These are phyloP conservation scores for Tamias sibiricus DNA, from an alignment of 2,113 vertebrate genomes.

Conservation along the genomic window DNA sequence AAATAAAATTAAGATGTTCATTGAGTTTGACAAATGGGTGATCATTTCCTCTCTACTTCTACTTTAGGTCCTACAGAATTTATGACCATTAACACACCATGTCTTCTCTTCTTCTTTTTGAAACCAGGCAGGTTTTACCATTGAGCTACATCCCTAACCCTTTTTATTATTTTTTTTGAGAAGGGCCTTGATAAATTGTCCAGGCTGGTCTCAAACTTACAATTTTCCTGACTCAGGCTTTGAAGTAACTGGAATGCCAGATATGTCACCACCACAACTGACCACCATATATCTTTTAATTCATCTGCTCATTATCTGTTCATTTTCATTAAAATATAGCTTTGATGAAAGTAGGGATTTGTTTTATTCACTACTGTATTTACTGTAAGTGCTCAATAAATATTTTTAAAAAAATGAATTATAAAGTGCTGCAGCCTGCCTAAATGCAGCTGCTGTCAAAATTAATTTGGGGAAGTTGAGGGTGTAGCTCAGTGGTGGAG, in stretches of 20 bases:
- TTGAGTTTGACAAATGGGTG: not conserved
- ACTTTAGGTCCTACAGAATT: not conserved
- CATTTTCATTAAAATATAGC: not conserved
- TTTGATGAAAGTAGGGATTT: not conserved
- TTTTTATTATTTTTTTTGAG: too few relatives aligned
- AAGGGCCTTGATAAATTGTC: too few relatives aligned
- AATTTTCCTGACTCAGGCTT: too few relatives aligned
- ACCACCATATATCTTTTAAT: not conserved
- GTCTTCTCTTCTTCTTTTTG: too few relatives aligned
- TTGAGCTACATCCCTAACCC: too few relatives aligned
- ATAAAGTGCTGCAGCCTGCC: not conserved
- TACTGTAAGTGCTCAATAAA: not conserved
- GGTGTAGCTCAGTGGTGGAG: not conserved
- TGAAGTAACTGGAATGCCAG: too few relatives aligned
- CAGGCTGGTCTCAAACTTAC: too few relatives aligned
- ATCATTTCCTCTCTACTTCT: not conserved
- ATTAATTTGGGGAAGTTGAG: not conserved
- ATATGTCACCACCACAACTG: too few relatives aligned
- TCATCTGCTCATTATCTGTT: not conserved
- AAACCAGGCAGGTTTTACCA: too few relatives aligned
- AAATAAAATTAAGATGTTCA: not conserved
- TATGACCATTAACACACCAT: not conserved
- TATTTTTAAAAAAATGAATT: not conserved
- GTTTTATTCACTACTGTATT: not conserved
- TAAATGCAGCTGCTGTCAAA: not conserved